Evolutionary conservation across 1,140 invertebrate species (phyloP), one percentile per base, ranked within the genome.

Genomic region (Brachionus koreanus): DNA sequence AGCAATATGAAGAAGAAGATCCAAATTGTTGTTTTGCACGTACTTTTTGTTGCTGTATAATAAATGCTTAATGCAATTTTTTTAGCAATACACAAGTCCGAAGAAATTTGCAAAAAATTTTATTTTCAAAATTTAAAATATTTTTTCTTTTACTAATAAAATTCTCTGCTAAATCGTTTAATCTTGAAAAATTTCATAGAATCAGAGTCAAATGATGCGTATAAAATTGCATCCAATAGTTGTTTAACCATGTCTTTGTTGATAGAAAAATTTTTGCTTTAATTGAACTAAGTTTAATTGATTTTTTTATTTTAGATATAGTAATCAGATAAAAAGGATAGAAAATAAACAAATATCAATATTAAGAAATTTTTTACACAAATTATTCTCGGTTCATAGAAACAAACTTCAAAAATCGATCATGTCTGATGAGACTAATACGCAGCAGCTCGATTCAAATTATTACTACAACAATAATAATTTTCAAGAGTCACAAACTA

Each of bases 21-120:
- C 65, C 33, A 37, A 61, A 77, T 61, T 77, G 74, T 61, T 77
- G 74, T 49, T 42, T 77, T 77, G 74, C 52, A 33, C 39, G 74
- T n/a, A 77, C 74, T 33, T 77, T 77, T 61, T 77, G 74, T 61
- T 77, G 74, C 37, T 77, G 74, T 61, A 49, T 77, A 7, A 52
- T 52, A 46, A 37, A 77, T 49, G 42, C 74, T 37, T 69, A 69
- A 42, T 37, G 19, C 13, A 39, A 29, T n/a, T 12, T 35, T 35
- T 3, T 67, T 35, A 69, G 65, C 65, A 37, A 69, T 69, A 19
- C 35, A 19, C 35, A 69, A 65, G 63, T 65, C 63, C 63, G 63
- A 65, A 65, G 9, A 37, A 25, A 12, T 46, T 63, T 63, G 57
- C 25, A 65, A 39, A 19, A 29, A 29, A 29, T 2, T 29, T 29